Conservation (phyloP, 2,797 vertebrate species). For the Ciconia nigra region DNA sequence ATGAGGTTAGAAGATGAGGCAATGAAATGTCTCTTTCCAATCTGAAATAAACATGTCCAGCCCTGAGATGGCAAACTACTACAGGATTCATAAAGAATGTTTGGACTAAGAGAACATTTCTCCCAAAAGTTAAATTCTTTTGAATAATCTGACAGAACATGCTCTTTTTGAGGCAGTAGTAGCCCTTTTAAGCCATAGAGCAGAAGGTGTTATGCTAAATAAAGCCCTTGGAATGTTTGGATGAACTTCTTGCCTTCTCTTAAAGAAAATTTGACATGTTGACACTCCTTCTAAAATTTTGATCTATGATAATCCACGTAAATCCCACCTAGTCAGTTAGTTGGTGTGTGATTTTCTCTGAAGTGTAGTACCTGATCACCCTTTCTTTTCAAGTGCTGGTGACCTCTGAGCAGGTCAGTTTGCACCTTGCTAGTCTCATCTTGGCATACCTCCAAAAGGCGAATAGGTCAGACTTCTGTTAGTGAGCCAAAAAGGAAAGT, state of each 20-base stretch:
- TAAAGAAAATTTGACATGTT: conserved; percentile 67
- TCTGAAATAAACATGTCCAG: not conserved
- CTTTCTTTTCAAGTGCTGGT: conserved; percentile 51
- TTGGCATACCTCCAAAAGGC: conserved; percentile 56
- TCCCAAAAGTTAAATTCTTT: conserved; percentile 40
- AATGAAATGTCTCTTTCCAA: not conserved
- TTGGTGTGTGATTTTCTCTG: conserved; percentile 36
- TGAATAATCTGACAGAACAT: conserved; percentile 52
- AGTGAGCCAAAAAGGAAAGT: conserved; percentile 35
- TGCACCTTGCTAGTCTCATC: conserved; percentile 53
- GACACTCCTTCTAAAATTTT: conserved; percentile 62
- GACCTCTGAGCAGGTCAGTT: conserved; percentile 58
- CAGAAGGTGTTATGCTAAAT: conserved; percentile 67
- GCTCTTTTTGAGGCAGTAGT: conserved; percentile 11
- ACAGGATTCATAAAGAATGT: conserved; percentile 14
- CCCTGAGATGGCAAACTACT: not conserved
- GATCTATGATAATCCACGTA: conserved; percentile 67
- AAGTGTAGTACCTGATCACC: conserved; percentile 38
- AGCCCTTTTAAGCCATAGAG: conserved; percentile 45
- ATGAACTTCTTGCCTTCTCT: conserved; percentile 59
- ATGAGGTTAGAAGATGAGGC: not conserved
- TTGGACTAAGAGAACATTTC: not conserved
- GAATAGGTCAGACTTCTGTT: conserved; percentile 58
- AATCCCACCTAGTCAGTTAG: conserved; percentile 61
- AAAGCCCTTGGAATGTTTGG: conserved; percentile 56